These are phyloP conservation scores for Squalus acanthias DNA, from an alignment of 2,797 vertebrate genomes.

Conservation along the genomic window DNA sequence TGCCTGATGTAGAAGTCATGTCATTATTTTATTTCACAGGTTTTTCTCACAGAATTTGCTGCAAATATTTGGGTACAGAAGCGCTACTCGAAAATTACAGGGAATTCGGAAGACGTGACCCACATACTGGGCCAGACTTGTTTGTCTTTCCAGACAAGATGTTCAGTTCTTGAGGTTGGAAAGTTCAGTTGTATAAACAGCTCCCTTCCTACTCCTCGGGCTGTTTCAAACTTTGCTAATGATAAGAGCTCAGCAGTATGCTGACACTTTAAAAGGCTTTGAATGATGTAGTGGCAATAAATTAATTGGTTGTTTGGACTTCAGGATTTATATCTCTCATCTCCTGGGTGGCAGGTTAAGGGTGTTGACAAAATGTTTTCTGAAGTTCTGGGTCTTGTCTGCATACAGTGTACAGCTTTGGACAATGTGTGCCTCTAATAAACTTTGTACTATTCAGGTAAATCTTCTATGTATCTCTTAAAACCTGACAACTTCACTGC, in stretches of 20 bases:
- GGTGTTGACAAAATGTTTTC: neutral
- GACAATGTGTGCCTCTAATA: neutral
- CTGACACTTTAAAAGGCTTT: too few relatives aligned
- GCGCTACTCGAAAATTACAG: neutral
- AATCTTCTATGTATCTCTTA: neutral
- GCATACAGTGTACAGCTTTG: too few relatives aligned
- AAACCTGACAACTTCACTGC: neutral
- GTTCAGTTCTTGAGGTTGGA: too few relatives aligned
- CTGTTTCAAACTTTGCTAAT: too few relatives aligned
- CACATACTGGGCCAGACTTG: neutral
- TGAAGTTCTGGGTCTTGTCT: neutral
- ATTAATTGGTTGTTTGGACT: too few relatives aligned
- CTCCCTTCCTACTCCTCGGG: too few relatives aligned
- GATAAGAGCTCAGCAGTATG: too few relatives aligned
- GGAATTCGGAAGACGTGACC: neutral
- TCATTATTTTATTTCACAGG: neutral
- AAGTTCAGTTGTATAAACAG: too few relatives aligned
- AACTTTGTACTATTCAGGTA: neutral
- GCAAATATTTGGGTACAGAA: neutral
- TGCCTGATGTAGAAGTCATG: too few relatives aligned
- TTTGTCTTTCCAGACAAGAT: neutral
- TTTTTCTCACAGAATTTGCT: neutral
- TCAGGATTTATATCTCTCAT: too few relatives aligned
- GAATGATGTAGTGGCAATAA: too few relatives aligned
- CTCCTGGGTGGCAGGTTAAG: neutral